These are phyloP conservation scores for Sapayoa aenigma DNA, from an alignment of 2,113 vertebrate genomes.

Conservation along the genomic window DNA sequence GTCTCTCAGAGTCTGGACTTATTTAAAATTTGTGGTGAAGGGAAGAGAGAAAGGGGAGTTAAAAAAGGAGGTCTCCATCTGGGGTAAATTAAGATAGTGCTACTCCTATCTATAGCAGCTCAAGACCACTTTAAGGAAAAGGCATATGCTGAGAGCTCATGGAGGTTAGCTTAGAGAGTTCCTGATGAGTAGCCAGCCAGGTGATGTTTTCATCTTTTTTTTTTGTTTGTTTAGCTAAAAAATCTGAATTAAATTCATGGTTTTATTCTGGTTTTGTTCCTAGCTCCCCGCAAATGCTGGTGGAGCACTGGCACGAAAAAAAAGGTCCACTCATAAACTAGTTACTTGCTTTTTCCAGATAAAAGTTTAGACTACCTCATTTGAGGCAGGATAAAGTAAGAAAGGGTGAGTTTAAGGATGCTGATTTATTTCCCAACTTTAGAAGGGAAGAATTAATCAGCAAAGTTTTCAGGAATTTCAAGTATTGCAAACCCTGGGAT, in stretches of 20 bases:
- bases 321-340: background rate
- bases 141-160: background rate
- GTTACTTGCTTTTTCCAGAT: background rate
- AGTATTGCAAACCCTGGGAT: background rate
- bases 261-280: background rate
- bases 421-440: background rate
- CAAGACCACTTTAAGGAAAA: background rate
- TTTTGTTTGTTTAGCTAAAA: background rate
- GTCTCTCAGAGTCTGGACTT: conserved; percentile 3
- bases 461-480: conserved; percentile 5
- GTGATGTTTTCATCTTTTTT: background rate
- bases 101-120: background rate
- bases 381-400: background rate
- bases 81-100: conserved; percentile 22
- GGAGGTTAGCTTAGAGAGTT: background rate
- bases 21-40: conserved; percentile 15
- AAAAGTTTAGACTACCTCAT: background rate
- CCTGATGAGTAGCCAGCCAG: background rate
- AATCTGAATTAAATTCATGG: background rate
- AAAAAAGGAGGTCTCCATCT: background rate
- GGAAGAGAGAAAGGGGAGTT: background rate
- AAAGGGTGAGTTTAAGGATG: background rate
- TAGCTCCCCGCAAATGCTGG: background rate
- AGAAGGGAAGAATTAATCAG: background rate
- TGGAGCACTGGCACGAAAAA: background rate